These are phyloP conservation scores for Acromyrmex echinatior DNA, from an alignment of 1,140 invertebrate genomes.

Conservation along the genomic window DNA sequence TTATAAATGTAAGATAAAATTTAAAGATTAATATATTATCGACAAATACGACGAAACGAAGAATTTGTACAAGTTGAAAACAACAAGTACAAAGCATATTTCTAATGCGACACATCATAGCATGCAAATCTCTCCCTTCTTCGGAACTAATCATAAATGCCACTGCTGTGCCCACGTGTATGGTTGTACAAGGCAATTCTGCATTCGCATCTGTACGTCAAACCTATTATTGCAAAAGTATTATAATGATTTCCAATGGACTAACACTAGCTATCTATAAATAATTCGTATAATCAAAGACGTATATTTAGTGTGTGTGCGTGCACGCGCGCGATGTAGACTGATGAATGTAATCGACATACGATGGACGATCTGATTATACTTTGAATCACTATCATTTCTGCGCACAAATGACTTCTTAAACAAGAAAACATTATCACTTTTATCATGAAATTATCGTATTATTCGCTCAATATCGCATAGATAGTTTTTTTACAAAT, in stretches of 20 bases:
- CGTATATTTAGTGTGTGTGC: neutral
- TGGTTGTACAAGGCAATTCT: slow-evolving; percentile 1
- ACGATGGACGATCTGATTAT: neutral
- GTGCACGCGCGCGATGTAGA: neutral
- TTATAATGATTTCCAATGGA: slow-evolving; percentile 38
- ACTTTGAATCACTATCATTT: neutral
- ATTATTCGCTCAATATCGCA: neutral
- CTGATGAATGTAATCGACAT: neutral
- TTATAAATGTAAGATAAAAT: neutral
- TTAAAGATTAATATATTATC: neutral
- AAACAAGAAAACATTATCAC: neutral
- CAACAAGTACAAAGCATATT: neutral
- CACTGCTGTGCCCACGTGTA: neutral
- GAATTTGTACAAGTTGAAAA: neutral
- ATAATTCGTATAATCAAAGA: slow-evolving; percentile 21
- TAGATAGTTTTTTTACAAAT: slow-evolving; percentile 8
- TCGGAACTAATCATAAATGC: slow-evolving; percentile 22
- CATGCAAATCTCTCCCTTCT: slow-evolving; percentile 24
- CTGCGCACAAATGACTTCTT: neutral
- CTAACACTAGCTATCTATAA: neutral
- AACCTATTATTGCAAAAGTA: slow-evolving; percentile 9
- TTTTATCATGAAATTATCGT: neutral
- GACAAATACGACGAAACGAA: neutral
- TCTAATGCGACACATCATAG: neutral
- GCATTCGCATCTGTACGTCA: neutral